These are phyloP conservation scores for Hylaeus anthracinus DNA, from an alignment of 1,140 invertebrate species.

Conservation along the genomic window DNA sequence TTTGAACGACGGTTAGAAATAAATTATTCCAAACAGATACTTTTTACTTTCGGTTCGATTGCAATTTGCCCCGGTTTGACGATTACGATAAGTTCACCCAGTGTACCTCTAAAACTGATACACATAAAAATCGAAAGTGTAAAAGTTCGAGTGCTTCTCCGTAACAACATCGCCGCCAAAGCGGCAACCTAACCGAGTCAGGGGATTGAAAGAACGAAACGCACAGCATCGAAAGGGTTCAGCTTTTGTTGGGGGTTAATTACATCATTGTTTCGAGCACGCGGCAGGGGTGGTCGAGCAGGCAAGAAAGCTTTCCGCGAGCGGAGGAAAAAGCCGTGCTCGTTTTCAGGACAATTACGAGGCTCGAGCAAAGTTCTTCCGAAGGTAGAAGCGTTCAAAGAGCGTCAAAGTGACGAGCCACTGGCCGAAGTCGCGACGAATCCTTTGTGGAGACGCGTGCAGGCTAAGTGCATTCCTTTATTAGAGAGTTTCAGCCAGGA, in stretches of 20 bases:
- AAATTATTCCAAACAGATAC: no score
- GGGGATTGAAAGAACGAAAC: neutral
- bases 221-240: neutral
- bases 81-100: no score
- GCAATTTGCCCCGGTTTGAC: no score
- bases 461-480: slow-evolving; percentile 67
- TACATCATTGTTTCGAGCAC: slow-evolving; percentile 7
- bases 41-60: no score
- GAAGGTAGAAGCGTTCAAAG: slow-evolving; percentile 3
- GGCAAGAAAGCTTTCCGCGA: neutral
- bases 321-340: neutral
- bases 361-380: neutral
- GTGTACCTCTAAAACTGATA: no score
- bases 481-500: slow-evolving; percentile 46
- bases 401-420: slow-evolving; percentile 27
- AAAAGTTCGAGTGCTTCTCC: no score
- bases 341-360: slow-evolving; percentile 39
- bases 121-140: no score
- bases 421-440: slow-evolving; percentile 7
- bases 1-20: no score
- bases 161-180: no score
- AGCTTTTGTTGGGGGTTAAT: neutral
- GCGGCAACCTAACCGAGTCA: no score
- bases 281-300: neutral
- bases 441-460: slow-evolving; percentile 40